These are phyloP conservation scores for human (Homo sapiens) DNA, from an alignment of 2,113 vertebrate genomes.

Conservation along the genomic window GRCh38 chr17:56194501-56195000, in stretches of 20 bases:
- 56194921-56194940: not conserved
- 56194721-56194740: too few species aligned
- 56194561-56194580: not conserved
- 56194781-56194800: not conserved
- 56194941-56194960: not conserved
- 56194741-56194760: not conserved
- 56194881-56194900: not conserved
- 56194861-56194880: not conserved
- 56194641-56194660: not conserved
- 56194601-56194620: not conserved
- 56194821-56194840: not conserved
- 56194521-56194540: not conserved
- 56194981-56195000: not conserved
- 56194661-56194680: not conserved
- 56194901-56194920: not conserved
- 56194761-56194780: not conserved
- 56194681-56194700: not conserved
- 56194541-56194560: not conserved
- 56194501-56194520: not conserved
- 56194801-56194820: too few species aligned
- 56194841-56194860: not conserved
- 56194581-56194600: not conserved
- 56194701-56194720: not conserved
- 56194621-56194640: not conserved
- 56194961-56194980: not conserved